Evolutionary conservation across 2,797 vertebrate species (phyloP).

Genomic region (Gymnopithys bicolor): DNA sequence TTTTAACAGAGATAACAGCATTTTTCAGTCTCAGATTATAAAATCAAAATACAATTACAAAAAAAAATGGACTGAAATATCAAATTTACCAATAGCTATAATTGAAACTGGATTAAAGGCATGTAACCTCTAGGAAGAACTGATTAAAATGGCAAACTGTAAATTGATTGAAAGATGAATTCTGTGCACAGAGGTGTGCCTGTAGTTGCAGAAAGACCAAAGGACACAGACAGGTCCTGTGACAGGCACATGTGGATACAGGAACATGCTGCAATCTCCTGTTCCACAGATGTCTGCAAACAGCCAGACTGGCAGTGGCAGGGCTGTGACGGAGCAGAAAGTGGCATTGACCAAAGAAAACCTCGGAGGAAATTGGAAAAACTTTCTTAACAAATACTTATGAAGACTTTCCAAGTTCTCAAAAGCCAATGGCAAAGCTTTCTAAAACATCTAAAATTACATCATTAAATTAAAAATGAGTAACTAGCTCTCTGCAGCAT

Average conservation of each 20-base stretch:
- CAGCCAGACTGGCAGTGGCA: not conserved
- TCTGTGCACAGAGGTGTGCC: not conserved
- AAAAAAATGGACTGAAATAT: not conserved
- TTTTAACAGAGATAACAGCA: not conserved
- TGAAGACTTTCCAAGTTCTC: not conserved
- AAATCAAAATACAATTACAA: not conserved
- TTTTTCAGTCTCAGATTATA: not conserved
- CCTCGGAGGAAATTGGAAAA: not conserved
- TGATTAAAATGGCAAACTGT: not conserved
- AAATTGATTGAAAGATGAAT: not conserved
- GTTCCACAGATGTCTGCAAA: not conserved
- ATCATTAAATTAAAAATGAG: not conserved
- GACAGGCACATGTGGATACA: rapidly evolving
- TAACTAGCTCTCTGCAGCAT: not conserved
- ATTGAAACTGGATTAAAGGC: not conserved
- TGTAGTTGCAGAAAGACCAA: not conserved
- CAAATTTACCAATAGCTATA: not conserved
- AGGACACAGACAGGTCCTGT: rapidly evolving
- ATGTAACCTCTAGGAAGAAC: not conserved
- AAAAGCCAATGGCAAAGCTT: not conserved
- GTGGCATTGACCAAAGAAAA: not conserved
- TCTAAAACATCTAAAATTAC: not conserved
- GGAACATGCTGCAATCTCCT: not conserved
- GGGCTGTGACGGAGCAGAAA: not conserved
- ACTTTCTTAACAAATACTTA: not conserved